Base-by-base conservation (phyloP, 2,113 vertebrate species). In the Cryptomyrus ogoouensis region DNA sequence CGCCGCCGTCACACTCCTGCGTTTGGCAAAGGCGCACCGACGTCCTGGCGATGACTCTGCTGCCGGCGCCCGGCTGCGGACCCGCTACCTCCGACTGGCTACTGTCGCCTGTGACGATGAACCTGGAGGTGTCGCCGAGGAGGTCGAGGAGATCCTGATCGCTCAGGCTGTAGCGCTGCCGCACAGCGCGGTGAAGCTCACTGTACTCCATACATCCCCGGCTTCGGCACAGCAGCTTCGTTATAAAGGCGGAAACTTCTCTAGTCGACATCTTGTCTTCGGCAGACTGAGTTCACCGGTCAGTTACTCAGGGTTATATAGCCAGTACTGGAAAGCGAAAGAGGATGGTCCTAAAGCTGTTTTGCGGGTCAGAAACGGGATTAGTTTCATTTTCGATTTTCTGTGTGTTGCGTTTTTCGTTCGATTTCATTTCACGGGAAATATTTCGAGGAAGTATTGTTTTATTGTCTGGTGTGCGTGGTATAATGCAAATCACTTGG, bases 121-220 rank as follows among this genome's bases (percentile, higher is more conserved):
- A 90, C 66, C 52, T 94, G 0, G 83, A 89, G 5, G 90, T 88
- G 88, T 96, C 94, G 1, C 87, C 87, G 0, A 96, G 90, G 2
- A 94, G 89, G 0, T 21, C 0, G 0, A 66, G 88, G 4, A 96
- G 90, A 0, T 93, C 21, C 0, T 84, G 2, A 0, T 92, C 88
- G 0, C 83, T 85, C 0, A 92, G 92, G 0, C 91, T 90, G 35
- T 92, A 91, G 2, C 19, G 70, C 21, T 90, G 66, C 0, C 50
- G 19, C 0, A 96, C 12, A 21, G 35, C 47, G 27, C 85, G 77
- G 0, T 93, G 44, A 50, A 96, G 90, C 1, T 21, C 50, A 53
- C 9, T 5, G 83, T 92, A 93, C 13, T 93, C 92, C 89, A 95
- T 47, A 91, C 94, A 89, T 0, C 95, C 96, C 27, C 91, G 88